Conservation (phyloP, 1,140 invertebrate genomes). For the Tetranychus urticae region DNA sequence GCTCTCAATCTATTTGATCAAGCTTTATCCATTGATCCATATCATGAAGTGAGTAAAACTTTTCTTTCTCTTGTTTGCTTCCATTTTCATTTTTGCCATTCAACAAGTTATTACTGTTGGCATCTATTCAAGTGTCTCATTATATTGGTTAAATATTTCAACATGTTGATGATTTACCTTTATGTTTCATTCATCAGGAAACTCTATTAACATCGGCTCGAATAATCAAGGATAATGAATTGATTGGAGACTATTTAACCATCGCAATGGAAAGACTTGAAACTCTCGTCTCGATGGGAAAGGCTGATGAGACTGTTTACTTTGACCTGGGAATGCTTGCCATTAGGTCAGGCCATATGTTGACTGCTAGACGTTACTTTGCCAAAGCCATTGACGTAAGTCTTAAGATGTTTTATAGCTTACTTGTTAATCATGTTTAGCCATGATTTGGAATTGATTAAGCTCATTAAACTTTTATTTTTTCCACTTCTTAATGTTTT, state of each 20-base stretch:
- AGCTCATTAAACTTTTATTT: no score
- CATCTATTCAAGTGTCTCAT: not conserved
- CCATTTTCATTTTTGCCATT: not conserved
- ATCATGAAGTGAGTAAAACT: conserved; percentile 3
- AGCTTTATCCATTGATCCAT: conserved; percentile 20
- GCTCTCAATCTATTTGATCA: conserved; percentile 21
- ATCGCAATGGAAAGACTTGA: conserved; percentile 4
- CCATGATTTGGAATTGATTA: no score
- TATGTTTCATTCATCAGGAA: not conserved
- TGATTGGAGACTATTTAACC: not conserved
- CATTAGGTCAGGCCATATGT: not conserved
- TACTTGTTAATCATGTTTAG: no score
- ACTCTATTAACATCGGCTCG: conserved; percentile 7
- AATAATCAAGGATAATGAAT: conserved; percentile 5
- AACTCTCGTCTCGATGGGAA: not conserved
- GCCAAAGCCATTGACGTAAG: conserved; percentile 4
- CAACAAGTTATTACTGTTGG: not conserved
- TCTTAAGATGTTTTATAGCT: not conserved
- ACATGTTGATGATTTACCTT: not conserved
- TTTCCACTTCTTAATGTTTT: no score
- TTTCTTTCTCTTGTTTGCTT: not conserved
- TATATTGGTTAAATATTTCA: not conserved
- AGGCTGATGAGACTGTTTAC: conserved; percentile 5
- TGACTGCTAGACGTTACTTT: not conserved
- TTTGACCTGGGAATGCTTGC: conserved; percentile 8